A percentile compares a stretch with the other conserved stretches of the same genome.
phyloP scores from a whole-genome alignment of 2,113 vertebrate genomes.

The Hippocampus abdominalis region DNA sequence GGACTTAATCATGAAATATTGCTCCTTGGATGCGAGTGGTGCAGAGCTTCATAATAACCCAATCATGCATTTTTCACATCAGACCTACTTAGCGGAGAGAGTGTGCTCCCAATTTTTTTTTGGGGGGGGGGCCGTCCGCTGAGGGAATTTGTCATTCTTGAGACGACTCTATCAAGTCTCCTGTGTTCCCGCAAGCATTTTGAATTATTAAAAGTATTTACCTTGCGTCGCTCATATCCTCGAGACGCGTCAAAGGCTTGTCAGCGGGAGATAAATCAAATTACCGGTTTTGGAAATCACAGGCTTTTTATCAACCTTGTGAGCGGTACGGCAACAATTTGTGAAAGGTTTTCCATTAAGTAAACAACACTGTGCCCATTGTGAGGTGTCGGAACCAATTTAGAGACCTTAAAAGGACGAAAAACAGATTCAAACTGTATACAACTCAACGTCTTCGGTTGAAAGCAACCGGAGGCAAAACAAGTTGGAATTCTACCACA shows the following conservation, averaged over 20 bases:
- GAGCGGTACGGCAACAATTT: background rate
- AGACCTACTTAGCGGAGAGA: conserved; percentile 31
- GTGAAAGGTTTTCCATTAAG: background rate
- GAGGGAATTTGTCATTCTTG: conserved; percentile 21
- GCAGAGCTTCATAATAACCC: conserved; percentile 12
- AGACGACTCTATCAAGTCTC: conserved; percentile 4
- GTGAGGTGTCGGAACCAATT: background rate
- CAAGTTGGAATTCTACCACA: too few relatives aligned
- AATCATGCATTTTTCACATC: conserved; percentile 29
- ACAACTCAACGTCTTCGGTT: too few relatives aligned
- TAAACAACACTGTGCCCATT: background rate
- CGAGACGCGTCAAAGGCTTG: background rate
- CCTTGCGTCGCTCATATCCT: conserved; percentile 19
- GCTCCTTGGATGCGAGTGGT: conserved; percentile 27
- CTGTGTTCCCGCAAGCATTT: conserved; percentile 8
- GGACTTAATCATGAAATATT: conserved; percentile 50
- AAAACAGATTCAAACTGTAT: background rate
- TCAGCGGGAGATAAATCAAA: background rate
- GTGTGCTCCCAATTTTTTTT: conserved; percentile 8
- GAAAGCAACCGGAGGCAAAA: too few relatives aligned
- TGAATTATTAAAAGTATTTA: conserved; percentile 22
- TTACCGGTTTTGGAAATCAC: background rate
- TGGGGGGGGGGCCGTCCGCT: background rate
- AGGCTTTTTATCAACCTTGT: background rate
- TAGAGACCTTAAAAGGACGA: background rate